Evolutionary conservation across 2,113 vertebrate genomes (phyloP).

Genomic region (Crotophaga sulcirostris): DNA sequence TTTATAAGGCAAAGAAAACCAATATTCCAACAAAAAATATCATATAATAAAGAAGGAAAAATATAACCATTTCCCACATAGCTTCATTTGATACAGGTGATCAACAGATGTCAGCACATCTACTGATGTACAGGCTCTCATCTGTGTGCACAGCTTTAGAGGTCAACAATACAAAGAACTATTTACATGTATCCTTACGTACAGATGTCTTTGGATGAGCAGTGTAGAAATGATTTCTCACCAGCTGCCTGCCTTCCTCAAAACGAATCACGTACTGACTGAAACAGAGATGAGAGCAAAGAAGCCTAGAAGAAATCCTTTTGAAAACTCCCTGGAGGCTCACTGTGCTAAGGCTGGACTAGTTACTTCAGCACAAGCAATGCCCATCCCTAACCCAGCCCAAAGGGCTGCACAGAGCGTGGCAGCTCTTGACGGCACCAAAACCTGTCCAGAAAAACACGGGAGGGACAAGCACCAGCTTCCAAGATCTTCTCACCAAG

Average conservation of each 20-base stretch:
- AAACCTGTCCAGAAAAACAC: not conserved
- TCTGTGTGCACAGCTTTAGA: not conserved
- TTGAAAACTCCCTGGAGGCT: not conserved
- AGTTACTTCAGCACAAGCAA: not conserved
- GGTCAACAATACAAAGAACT: not conserved
- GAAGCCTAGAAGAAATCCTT: not conserved
- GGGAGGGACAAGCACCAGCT: not conserved
- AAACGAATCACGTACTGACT: not conserved
- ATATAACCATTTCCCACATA: not conserved
- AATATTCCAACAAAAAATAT: not conserved
- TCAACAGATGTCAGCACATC: not conserved
- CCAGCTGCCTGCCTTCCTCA: not conserved
- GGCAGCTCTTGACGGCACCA: not conserved
- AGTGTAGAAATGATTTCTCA: not conserved
- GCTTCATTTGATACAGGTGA: not conserved
- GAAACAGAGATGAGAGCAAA: not conserved
- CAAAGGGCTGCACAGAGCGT: accelerated
- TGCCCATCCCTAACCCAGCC: not conserved
- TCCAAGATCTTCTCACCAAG: not conserved
- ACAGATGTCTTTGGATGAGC: not conserved
- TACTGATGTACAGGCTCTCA: not conserved
- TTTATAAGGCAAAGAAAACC: not conserved
- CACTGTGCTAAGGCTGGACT: not conserved
- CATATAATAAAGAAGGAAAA: not conserved
- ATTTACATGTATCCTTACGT: not conserved